These are phyloP conservation scores for Tenrec ecaudatus DNA, from an alignment of 2,113 vertebrate genomes.

Conservation along the genomic window DNA sequence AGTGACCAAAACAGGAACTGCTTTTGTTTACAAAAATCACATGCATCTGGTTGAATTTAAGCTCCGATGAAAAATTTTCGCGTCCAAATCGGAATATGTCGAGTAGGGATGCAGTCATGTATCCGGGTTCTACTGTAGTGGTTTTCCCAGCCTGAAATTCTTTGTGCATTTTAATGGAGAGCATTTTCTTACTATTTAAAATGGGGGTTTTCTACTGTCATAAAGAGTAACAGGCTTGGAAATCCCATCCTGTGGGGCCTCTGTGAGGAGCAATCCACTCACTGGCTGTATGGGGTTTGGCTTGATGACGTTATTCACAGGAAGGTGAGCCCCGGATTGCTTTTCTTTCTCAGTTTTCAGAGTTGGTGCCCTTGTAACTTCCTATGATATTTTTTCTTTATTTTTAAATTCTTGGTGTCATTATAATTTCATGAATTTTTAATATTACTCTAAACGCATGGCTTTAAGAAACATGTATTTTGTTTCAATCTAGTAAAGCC, in stretches of 20 bases:
- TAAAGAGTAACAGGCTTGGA: too few relatives aligned
- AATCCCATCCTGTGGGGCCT: too few relatives aligned
- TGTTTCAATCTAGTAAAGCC: background rate
- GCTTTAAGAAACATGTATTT: background rate
- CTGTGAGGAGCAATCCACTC: too few relatives aligned
- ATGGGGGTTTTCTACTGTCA: too few relatives aligned
- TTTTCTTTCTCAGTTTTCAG: background rate
- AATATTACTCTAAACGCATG: background rate
- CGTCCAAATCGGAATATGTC: too few relatives aligned
- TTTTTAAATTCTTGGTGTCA: background rate
- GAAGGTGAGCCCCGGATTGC: background rate
- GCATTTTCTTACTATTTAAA: background rate
- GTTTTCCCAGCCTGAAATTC: background rate
- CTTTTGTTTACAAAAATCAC: too few relatives aligned
- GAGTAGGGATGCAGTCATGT: too few relatives aligned
- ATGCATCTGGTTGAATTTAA: too few relatives aligned
- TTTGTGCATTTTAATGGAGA: constrained; percentile 11
- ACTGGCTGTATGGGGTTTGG: too few relatives aligned
- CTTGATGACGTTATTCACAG: background rate
- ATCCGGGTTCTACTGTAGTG: too few relatives aligned
- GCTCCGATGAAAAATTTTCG: too few relatives aligned
- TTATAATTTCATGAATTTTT: background rate
- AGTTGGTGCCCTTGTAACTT: background rate
- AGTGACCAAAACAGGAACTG: too few relatives aligned
- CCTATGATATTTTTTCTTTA: background rate